These are phyloP conservation scores for Ephydatia muelleri DNA, from an alignment of 37 sponge, comb jelly and placozoan genomes.

Conservation along the genomic window DNA sequence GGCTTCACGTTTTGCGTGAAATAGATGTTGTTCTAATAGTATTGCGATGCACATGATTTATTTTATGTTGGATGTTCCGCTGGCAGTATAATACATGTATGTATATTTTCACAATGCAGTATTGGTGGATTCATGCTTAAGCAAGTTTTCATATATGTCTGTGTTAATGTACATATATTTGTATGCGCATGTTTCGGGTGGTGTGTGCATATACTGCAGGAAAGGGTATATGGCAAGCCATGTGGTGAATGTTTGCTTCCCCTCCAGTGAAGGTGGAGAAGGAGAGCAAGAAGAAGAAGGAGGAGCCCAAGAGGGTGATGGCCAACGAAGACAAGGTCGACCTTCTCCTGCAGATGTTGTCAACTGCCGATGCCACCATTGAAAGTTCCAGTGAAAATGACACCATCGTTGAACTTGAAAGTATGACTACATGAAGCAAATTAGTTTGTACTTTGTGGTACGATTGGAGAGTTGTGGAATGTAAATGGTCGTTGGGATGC, in stretches of 20 bases:
- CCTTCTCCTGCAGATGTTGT: constrained; percentile 92
- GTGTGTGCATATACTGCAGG: background rate
- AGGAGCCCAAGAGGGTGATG: constrained; percentile 12
- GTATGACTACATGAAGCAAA: constrained; percentile 8
- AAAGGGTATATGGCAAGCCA: background rate
- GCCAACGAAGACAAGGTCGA: constrained; percentile 79
- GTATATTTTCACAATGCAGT: too few species aligned
- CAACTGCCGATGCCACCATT: constrained; percentile 82
- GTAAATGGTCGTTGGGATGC: too few species aligned
- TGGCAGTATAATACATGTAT: too few species aligned
- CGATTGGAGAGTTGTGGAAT: too few species aligned
- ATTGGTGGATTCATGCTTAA: too few species aligned
- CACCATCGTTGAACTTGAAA: constrained; percentile 79
- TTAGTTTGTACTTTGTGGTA: too few species aligned
- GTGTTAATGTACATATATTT: too few species aligned
- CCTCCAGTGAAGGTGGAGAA: constrained; percentile 6
- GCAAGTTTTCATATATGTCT: too few species aligned
- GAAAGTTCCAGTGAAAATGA: constrained; percentile 73
- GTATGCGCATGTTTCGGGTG: background rate
- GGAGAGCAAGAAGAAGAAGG: constrained; percentile 15
- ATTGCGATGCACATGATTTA: too few species aligned
- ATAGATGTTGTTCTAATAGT: too few species aligned
- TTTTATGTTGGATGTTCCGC: too few species aligned
- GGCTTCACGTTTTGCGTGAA: too few species aligned
- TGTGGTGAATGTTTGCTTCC: background rate